Conservation (phyloP, 2,797 vertebrate genomes). For the Otolemur crassicaudatus region DNA sequence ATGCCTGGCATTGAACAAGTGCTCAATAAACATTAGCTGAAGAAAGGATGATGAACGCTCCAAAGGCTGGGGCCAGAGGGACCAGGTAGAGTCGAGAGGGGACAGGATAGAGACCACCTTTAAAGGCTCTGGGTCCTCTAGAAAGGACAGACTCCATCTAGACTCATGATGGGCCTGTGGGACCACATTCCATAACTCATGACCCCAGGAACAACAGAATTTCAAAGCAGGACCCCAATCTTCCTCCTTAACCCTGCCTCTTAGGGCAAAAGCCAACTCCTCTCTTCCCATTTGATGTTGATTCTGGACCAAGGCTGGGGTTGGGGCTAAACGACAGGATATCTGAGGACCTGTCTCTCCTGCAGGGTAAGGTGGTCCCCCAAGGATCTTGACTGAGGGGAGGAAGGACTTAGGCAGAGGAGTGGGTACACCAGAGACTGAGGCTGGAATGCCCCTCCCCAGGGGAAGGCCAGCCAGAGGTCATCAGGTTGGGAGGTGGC, state of each 20-base stretch:
- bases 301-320: conserved; percentile 45
- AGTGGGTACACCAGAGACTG: conserved; percentile 62
- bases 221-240: background rate
- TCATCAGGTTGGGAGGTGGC: conserved; percentile 36
- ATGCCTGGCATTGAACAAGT: conserved; percentile 61
- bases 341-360: conserved; percentile 49
- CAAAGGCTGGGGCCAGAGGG: conserved; percentile 55
- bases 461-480: conserved; percentile 40
- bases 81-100: background rate
- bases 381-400: conserved; percentile 20
- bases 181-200: background rate
- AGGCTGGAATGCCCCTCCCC: conserved; percentile 29
- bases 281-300: conserved; percentile 36
- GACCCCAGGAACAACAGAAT: conserved; percentile 57
- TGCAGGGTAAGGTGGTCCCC: conserved; percentile 57
- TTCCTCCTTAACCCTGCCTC: conserved; percentile 3
- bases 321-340: conserved; percentile 13
- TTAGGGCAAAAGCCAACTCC: conserved; percentile 51
- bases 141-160: conserved; percentile 54
- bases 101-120: conserved; percentile 41
- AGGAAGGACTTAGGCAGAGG: conserved; percentile 59
- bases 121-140: conserved; percentile 53
- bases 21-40: conserved; percentile 56
- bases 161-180: conserved; percentile 1
- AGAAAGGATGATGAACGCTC: conserved; percentile 47